These are phyloP conservation scores for Litoditis marina DNA, from an alignment of 2,888 invertebrate species.

Conservation along the genomic window DNA sequence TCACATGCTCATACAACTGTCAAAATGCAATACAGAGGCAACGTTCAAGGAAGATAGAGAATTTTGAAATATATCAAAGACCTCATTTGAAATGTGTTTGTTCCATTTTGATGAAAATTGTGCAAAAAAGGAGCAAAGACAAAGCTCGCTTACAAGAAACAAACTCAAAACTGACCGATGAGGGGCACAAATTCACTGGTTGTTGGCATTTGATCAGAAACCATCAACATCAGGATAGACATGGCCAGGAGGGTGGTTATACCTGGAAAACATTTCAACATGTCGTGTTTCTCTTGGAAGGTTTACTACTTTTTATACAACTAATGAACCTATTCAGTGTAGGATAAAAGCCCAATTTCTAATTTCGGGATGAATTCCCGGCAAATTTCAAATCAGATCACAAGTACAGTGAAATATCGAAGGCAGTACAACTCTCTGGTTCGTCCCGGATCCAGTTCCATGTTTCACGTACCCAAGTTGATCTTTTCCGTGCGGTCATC, in stretches of 20 bases:
- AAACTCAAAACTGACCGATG: slow-evolving; percentile 26
- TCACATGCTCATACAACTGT: background rate
- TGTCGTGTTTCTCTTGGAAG: no score
- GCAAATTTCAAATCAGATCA: no score
- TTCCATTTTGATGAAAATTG: background rate
- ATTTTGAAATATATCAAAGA: background rate
- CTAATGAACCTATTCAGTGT: no score
- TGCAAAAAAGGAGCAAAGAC: background rate
- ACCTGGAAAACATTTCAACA: no score
- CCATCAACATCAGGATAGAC: slow-evolving; percentile 65
- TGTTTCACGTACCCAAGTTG: slow-evolving; percentile 53
- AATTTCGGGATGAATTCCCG: no score
- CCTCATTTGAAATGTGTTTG: background rate
- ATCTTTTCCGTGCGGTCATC: slow-evolving; percentile 61
- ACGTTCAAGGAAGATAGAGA: background rate
- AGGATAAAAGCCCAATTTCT: no score
- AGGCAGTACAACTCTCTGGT: no score
- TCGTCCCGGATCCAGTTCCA: no score
- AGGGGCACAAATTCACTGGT: slow-evolving; percentile 60
- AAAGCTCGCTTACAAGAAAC: background rate
- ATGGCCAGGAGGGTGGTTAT: slow-evolving; percentile 62
- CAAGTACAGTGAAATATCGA: no score
- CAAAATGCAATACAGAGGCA: no score
- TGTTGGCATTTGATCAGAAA: slow-evolving; percentile 65
- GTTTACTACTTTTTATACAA: no score